These are phyloP conservation scores for Nasalis larvatus DNA, from an alignment of 2,113 vertebrate species.

Conservation along the genomic window DNA sequence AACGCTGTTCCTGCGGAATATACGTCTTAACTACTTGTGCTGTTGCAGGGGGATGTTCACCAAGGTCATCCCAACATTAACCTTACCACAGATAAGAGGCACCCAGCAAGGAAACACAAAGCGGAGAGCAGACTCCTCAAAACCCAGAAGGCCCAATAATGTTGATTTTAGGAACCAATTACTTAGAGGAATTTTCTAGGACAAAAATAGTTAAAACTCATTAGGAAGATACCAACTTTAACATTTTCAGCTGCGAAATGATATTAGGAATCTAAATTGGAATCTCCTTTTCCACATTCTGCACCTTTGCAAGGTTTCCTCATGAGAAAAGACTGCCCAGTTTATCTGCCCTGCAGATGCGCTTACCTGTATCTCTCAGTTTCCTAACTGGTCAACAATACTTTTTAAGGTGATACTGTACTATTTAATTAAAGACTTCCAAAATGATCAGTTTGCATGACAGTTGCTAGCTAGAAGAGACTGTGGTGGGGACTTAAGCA, in stretches of 20 bases:
- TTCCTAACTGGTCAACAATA: background rate
- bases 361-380: background rate
- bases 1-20: fast-evolving
- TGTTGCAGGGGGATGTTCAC: background rate
- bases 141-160: background rate
- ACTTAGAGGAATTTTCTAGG: background rate
- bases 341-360: background rate
- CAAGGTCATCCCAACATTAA: background rate
- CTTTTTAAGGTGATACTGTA: background rate
- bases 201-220: background rate
- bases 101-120: background rate
- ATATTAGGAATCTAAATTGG: background rate
- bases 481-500: background rate
- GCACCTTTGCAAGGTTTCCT: background rate
- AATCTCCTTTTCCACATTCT: background rate
- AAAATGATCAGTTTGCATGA: no score
- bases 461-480: background rate
- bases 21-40: background rate
- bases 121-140: background rate
- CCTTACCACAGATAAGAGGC: background rate
- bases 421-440: background rate
- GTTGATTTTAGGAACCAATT: background rate
- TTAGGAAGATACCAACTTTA: background rate
- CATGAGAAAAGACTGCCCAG: background rate
- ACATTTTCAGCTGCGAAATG: background rate